A percentile compares a stretch with the other conserved stretches of the same genome.
Evolutionary conservation across 2,888 invertebrate genomes (phyloP).

Genomic region (Orthonevra nobilis): DNA sequence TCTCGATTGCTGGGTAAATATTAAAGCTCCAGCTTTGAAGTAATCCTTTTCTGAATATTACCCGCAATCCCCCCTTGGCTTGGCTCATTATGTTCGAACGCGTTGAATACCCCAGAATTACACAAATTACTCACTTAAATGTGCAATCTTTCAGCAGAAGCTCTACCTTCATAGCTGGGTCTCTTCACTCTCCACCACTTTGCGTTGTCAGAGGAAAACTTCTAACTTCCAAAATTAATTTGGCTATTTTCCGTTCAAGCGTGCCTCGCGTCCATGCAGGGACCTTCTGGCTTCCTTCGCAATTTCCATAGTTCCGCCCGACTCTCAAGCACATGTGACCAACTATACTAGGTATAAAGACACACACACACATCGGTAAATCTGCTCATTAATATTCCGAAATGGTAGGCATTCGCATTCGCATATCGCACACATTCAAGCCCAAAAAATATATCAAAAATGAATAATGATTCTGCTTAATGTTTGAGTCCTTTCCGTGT

Average conservation of each 20-base stretch:
- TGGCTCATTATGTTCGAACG: too few relatives aligned
- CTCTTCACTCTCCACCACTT: not conserved
- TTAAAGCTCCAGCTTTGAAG: too few relatives aligned
- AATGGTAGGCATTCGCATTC: constrained; percentile 68
- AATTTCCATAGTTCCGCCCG: constrained; percentile 23
- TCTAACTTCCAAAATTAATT: constrained; percentile 46
- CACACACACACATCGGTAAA: constrained; percentile 12
- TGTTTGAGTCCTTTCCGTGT: constrained; percentile 71
- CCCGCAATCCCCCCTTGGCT: too few relatives aligned
- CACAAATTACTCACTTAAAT: constrained; percentile 13
- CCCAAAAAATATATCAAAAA: constrained; percentile 76
- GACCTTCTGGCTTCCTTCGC: constrained; percentile 23
- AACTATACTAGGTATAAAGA: constrained; percentile 20
- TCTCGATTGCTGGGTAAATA: too few relatives aligned
- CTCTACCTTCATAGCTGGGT: constrained; percentile 10
- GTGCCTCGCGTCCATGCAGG: not conserved
- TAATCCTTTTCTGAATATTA: too few relatives aligned
- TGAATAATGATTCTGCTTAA: constrained; percentile 79
- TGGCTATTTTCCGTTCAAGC: constrained; percentile 34
- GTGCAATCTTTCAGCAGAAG: constrained; percentile 23
- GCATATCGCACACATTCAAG: constrained; percentile 67
- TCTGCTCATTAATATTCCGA: constrained; percentile 67
- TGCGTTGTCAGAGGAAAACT: constrained; percentile 8
- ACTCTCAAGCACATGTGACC: constrained; percentile 40
- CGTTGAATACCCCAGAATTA: too few relatives aligned